Percentiles rank a stretch among this genome's conserved stretches.
phyloP scores from a whole-genome alignment of 2,888 invertebrate genomes.

The Panorpa germanica region DNA sequence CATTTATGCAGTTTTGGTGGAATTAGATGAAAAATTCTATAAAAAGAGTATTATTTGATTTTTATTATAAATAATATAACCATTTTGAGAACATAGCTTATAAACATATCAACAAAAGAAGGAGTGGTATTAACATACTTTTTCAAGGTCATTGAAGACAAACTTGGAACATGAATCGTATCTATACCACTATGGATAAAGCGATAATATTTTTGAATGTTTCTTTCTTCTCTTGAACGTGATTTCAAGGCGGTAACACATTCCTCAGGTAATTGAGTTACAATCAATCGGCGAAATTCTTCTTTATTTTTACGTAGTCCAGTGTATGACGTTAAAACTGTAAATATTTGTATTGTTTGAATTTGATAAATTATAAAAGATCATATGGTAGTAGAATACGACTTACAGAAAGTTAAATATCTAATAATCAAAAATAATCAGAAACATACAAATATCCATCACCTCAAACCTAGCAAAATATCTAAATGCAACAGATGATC shows the following conservation, averaged over 20 bases:
- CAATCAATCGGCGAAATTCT: constrained; percentile 62
- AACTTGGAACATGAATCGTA: constrained; percentile 71
- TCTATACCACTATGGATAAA: constrained; percentile 83
- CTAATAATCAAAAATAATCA: no score
- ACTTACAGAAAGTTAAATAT: no score
- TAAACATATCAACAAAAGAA: neutral
- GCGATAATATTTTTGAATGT: constrained; percentile 67
- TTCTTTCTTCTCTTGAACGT: constrained; percentile 42
- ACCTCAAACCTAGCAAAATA: no score
- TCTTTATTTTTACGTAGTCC: constrained; percentile 55
- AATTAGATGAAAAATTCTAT: constrained; percentile 41
- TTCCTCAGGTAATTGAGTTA: constrained; percentile 27
- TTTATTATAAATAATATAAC: no score
- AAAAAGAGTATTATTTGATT: no score
- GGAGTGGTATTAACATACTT: constrained; percentile 29
- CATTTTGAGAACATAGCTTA: constrained; percentile 2
- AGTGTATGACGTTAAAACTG: constrained; percentile 44
- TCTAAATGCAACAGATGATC: no score
- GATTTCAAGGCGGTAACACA: constrained; percentile 23
- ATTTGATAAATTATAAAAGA: no score
- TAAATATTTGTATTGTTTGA: no score
- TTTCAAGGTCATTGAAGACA: constrained; percentile 52
- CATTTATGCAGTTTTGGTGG: constrained; percentile 42
- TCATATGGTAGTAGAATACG: no score
- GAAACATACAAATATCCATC: no score